phyloP scores from a whole-genome alignment of 2,113 vertebrate genomes.

The Meriones unguiculatus region DNA sequence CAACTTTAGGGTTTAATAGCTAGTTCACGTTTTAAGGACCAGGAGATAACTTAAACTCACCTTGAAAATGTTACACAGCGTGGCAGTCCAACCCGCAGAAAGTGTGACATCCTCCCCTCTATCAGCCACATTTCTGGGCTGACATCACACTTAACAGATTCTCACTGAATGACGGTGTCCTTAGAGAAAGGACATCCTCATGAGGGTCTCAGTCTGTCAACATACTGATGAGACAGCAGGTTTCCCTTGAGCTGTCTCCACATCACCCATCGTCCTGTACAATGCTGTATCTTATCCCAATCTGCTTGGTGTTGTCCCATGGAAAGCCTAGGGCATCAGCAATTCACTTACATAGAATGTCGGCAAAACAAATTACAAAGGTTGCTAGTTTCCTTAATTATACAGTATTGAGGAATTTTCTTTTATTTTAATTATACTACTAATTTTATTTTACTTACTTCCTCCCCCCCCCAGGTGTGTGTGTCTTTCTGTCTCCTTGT shows the following conservation, averaged over 20 bases:
- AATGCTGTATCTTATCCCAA: background rate
- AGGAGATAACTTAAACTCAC: background rate
- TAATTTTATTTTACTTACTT: slow-evolving; percentile 2
- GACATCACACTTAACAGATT: background rate
- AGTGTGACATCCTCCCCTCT: background rate
- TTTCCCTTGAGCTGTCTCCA: background rate
- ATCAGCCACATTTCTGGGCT: background rate
- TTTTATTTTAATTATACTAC: slow-evolving; percentile 36
- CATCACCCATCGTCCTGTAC: background rate
- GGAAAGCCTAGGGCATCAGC: background rate
- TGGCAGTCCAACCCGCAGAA: background rate
- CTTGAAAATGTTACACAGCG: background rate
- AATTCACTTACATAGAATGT: slow-evolving; percentile 21
- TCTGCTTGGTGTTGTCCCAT: background rate
- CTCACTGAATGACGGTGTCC: background rate
- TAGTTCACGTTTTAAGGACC: background rate
- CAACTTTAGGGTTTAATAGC: slow-evolving; percentile 42
- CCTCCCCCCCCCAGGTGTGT: background rate
- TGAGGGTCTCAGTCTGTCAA: background rate
- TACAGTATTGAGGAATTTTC: background rate
- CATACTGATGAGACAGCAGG: background rate
- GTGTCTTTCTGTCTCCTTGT: background rate
- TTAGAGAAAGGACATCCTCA: background rate
- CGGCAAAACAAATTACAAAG: background rate
- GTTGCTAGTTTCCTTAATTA: slow-evolving; percentile 34